A percentile compares a stretch with the other conserved stretches of the same genome.
phyloP scores from a whole-genome alignment of 2,797 vertebrate genomes.

The Phrynocephalus guinanensis region DNA sequence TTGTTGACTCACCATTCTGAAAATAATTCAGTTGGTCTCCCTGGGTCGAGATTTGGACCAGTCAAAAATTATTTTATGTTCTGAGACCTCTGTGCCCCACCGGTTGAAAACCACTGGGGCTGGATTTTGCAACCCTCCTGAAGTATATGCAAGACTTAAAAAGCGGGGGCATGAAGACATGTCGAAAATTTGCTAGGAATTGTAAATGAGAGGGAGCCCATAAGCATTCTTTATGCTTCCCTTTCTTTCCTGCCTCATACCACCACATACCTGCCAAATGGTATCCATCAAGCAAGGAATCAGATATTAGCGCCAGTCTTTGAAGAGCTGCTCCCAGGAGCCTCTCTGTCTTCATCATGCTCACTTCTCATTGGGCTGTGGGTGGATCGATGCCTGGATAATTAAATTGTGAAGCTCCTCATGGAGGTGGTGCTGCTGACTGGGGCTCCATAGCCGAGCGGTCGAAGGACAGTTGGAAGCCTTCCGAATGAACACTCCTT shows the following conservation, averaged over 20 bases:
- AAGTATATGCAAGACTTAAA: background rate
- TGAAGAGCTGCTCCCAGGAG: slow-evolving; percentile 27
- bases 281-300: background rate
- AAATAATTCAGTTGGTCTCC: too few relatives aligned
- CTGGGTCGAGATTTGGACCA: too few relatives aligned
- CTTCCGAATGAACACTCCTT: slow-evolving; percentile 11
- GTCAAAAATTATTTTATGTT: too few relatives aligned
- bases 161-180: background rate
- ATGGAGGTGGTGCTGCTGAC: background rate
- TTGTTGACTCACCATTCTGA: too few relatives aligned
- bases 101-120: too few relatives aligned
- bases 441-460: slow-evolving; percentile 9
- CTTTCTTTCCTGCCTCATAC: background rate
- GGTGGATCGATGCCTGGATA: slow-evolving; percentile 22
- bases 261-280: background rate
- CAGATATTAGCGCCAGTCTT: fast-evolving
- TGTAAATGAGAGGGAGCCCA: background rate
- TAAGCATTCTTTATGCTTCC: background rate
- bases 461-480: slow-evolving; percentile 36
- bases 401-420: slow-evolving; percentile 48
- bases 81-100: too few relatives aligned
- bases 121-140: background rate
- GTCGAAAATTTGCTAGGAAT: background rate
- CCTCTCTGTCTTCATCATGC: slow-evolving; percentile 13
- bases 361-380: background rate